These are phyloP conservation scores for Pachyramphus minor DNA, from an alignment of 2,113 vertebrate genomes.

Conservation along the genomic window DNA sequence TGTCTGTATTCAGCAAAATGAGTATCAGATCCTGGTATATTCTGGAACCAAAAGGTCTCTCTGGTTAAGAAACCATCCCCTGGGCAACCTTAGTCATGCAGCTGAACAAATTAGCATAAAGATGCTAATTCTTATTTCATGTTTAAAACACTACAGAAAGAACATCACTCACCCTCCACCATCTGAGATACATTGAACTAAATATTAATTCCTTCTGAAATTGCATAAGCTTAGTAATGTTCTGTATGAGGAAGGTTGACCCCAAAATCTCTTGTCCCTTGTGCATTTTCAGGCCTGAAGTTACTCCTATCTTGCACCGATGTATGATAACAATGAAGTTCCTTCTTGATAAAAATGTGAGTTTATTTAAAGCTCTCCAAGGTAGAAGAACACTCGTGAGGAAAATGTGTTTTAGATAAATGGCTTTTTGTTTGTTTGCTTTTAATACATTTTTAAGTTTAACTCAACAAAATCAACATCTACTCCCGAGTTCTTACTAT, in stretches of 20 bases:
- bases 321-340: not conserved
- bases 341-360: not conserved
- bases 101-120: not conserved
- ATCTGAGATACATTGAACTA: not conserved
- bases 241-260: not conserved
- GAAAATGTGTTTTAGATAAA: not conserved
- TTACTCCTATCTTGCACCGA: not conserved
- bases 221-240: not conserved
- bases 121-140: not conserved
- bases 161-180: not conserved
- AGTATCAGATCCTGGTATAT: not conserved
- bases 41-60: not conserved
- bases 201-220: not conserved
- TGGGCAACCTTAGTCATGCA: not conserved
- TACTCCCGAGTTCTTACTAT: not conserved
- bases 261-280: not conserved
- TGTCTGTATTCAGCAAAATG: not conserved
- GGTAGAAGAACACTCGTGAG: not conserved
- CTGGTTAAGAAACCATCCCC: not conserved
- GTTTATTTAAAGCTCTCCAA: not conserved
- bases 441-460: not conserved
- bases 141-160: not conserved
- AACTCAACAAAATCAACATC: not conserved
- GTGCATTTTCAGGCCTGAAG: not conserved
- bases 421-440: too few species aligned